phyloP scores from a whole-genome alignment of 37 sponge, comb jelly and placozoan species.

The Eunapius fragilis region DNA sequence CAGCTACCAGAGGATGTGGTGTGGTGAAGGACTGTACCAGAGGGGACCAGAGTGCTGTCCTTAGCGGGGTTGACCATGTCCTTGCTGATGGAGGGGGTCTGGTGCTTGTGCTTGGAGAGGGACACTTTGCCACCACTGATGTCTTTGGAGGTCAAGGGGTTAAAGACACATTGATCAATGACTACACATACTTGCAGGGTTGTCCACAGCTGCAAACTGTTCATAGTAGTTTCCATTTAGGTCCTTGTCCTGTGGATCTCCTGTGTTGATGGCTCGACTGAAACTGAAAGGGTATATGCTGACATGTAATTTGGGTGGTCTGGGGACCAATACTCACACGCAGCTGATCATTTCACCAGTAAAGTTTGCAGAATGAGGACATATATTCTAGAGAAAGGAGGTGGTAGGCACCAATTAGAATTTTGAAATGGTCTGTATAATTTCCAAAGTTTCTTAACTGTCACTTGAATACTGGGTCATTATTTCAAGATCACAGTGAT shows the following conservation, averaged over 20 bases:
- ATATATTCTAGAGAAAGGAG: background rate
- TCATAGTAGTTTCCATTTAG: background rate
- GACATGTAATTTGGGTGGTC: background rate
- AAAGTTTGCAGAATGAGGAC: background rate
- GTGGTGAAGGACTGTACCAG: background rate
- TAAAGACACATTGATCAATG: background rate
- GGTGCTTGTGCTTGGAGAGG: background rate
- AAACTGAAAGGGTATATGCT: background rate
- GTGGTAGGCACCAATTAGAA: background rate
- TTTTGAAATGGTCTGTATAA: background rate
- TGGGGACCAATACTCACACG: background rate
- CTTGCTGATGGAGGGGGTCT: background rate
- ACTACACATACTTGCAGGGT: background rate
- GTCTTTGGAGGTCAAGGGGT: background rate
- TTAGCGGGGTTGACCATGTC: background rate
- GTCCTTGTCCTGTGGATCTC: background rate
- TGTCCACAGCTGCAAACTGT: background rate
- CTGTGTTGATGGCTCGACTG: background rate
- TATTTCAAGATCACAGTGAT: no score
- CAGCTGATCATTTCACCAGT: background rate
- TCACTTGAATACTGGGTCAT: no score
- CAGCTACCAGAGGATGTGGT: background rate
- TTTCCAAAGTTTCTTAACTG: no score
- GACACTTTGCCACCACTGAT: background rate
- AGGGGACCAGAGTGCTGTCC: background rate